A percentile compares a stretch with the other conserved stretches of the same genome.
phyloP scores from a whole-genome alignment of 2,797 vertebrate species.

The Typhlichthys subterraneus region DNA sequence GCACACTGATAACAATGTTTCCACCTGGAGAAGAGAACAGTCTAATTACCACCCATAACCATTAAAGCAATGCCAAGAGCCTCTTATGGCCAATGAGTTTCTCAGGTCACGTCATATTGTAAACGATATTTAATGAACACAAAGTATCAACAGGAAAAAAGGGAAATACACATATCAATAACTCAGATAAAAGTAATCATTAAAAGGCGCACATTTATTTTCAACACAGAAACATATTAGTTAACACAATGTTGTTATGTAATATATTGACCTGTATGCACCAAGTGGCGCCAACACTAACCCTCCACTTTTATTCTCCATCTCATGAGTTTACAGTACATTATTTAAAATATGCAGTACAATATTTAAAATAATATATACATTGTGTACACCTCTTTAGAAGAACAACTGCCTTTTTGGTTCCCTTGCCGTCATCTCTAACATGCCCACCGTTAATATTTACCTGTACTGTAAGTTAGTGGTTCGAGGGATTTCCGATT shows the following conservation, averaged over 20 bases:
- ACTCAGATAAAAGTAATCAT: no score
- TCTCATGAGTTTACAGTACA: no score
- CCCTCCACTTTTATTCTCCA: no score
- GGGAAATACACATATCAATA: no score
- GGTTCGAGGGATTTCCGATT: conserved; percentile 40
- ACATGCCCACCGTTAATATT: conserved; percentile 27
- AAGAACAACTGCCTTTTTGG: conserved; percentile 1
- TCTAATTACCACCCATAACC: conserved; percentile 6
- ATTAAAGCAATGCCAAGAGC: background rate
- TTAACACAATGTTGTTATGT: no score
- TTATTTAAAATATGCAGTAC: no score
- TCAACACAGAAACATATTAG: no score
- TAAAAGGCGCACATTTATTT: no score
- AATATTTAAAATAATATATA: no score
- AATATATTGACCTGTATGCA: no score
- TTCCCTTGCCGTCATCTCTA: conserved; percentile 3
- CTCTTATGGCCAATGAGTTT: conserved; percentile 1
- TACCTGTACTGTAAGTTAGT: conserved; percentile 1
- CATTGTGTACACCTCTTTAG: background rate
- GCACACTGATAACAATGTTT: conserved; percentile 13
- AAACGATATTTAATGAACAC: conserved; percentile 2
- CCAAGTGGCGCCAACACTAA: no score
- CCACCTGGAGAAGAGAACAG: background rate
- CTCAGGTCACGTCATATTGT: background rate
- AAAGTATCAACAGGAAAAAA: background rate